Evolutionary conservation across 2,888 invertebrate species (phyloP), one percentile per base, ranked within the genome.

Genomic region (Deroplatys truncata): DNA sequence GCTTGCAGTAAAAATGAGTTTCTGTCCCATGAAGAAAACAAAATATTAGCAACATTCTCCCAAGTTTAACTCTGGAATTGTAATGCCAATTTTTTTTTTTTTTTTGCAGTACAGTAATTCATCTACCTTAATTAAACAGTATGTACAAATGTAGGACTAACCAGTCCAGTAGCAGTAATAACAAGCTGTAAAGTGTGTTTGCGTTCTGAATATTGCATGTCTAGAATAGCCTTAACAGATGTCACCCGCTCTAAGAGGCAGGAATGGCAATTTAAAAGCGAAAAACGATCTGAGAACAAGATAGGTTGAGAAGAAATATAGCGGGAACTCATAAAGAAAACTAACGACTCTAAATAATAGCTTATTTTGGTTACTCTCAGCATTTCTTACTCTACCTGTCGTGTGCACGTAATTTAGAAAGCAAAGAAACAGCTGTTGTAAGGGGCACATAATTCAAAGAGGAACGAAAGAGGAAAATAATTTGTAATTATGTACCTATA

Each of bases 401-500:
- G 25, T 20, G 7, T 72, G 56, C 56, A 72, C 56, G 25, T 72
- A 72, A 72, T 72, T 72, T 72, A 72, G 16, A 87, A 13, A 72
- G 31, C 20, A 82, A 89, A 84, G 88, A 85, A 84, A 88, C 88
- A 31, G 84, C 56, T 28, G 20, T 84, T 31, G 84, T 28, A 31
- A 28, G 82, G 8, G 85, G 49, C 49, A 89, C 25, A 84, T 72
- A 82, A 84, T 43, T 56, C 83, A 86, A 43, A 89, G 49, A 88
- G 84, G 83, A 83, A 84, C 28, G 43, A 83, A 89, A 84, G 82
- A 56, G 28, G 43, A 88, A 86, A 89, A 84, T 89, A 90, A 90
- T 89, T 90, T 90, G 88, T 90, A 90, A 90, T 90, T 90, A 90
- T 89, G 89, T 90, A n/a, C n/a, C n/a, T n/a, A 90, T 89, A 84